Conservation (phyloP, 2,113 vertebrate genomes). For the Apodemus sylvaticus region DNA sequence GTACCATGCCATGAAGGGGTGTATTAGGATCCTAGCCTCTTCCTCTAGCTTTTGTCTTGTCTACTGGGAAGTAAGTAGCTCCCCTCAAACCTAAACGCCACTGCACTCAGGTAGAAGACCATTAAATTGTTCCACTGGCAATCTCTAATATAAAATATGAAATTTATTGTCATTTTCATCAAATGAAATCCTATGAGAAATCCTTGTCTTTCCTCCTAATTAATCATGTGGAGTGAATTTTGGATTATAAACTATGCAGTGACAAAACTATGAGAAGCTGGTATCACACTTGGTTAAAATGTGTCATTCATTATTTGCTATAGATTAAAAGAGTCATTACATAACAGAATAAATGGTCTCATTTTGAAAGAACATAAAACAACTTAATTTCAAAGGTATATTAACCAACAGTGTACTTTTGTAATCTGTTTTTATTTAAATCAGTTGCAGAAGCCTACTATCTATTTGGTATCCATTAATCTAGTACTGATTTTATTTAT, state of each 20-base stretch:
- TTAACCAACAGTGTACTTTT: background rate
- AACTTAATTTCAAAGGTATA: background rate
- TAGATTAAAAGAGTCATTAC: background rate
- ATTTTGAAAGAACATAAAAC: background rate
- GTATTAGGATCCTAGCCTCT: too few species aligned
- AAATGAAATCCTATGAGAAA: constrained; percentile 5
- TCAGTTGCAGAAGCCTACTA: background rate
- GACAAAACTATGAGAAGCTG: background rate
- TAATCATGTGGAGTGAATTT: background rate
- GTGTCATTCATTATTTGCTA: background rate
- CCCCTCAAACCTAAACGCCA: background rate
- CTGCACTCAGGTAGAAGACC: background rate
- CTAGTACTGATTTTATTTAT: background rate
- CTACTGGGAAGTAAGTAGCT: background rate
- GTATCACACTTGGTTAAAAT: background rate
- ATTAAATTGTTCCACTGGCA: background rate
- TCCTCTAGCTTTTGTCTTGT: background rate
- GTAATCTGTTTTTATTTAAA: background rate
- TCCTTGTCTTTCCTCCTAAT: background rate
- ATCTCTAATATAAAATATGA: background rate
- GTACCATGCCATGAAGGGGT: accelerated
- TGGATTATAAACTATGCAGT: background rate
- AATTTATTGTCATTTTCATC: background rate
- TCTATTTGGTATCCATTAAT: background rate
- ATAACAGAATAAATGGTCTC: background rate